phyloP scores from a whole-genome alignment of 2,888 invertebrate genomes.

The Cephalotes varians region DNA sequence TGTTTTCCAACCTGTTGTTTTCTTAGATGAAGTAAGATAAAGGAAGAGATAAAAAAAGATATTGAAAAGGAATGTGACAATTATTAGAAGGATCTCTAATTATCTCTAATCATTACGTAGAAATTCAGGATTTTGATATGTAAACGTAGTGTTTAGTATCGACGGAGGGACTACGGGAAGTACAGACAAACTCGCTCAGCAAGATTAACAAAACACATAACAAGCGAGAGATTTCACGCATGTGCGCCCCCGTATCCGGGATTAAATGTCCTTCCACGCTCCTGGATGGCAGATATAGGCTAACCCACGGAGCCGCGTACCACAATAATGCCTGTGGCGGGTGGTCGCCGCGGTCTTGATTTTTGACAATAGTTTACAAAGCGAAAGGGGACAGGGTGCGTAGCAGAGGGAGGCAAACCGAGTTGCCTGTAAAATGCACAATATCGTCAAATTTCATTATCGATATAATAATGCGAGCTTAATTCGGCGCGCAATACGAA shows the following conservation, averaged over 20 bases:
- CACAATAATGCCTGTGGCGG: conserved; percentile 72
- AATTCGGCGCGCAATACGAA: conserved; percentile 77
- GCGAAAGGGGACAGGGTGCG: conserved; percentile 39
- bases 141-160: conserved; percentile 8
- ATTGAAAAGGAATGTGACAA: neutral
- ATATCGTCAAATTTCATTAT: conserved; percentile 86
- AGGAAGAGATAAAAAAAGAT: neutral
- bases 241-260: conserved; percentile 74
- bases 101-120: neutral
- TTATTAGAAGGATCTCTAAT: neutral
- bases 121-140: conserved; percentile 9
- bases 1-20: neutral
- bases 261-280: conserved; percentile 79
- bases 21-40: neutral
- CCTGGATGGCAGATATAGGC: conserved; percentile 68
- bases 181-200: conserved; percentile 46
- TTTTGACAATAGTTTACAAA: conserved; percentile 77
- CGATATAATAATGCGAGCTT: conserved; percentile 84
- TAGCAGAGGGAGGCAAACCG: conserved; percentile 46
- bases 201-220: conserved; percentile 81
- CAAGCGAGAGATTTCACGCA: conserved; percentile 81
- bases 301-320: conserved; percentile 52
- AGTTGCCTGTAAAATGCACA: conserved; percentile 83
- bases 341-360: conserved; percentile 79
- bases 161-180: neutral